phyloP scores from a whole-genome alignment of 2,888 invertebrate species.

The Tigriopus californicus region DNA sequence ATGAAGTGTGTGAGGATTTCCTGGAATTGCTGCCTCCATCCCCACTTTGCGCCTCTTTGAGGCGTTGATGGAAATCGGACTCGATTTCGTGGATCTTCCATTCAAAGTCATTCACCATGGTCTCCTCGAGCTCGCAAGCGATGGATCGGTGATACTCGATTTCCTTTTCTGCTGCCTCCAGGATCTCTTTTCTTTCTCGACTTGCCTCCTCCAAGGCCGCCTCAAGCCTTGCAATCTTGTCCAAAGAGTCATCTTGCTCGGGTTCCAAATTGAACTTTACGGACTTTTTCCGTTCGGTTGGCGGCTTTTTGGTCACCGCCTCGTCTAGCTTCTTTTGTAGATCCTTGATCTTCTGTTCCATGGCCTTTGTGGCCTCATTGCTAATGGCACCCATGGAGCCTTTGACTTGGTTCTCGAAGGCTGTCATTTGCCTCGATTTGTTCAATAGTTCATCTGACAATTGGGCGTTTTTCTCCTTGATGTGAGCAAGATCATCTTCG shows the following conservation, averaged over 20 bases:
- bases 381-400: too few species aligned
- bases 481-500: slow-evolving; percentile 40
- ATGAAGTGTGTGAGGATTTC: not conserved
- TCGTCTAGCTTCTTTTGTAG: not conserved
- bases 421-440: slow-evolving; percentile 26
- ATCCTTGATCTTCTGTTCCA: not conserved
- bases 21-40: not conserved
- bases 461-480: slow-evolving; percentile 39
- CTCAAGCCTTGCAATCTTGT: slow-evolving; percentile 6
- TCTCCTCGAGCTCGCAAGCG: slow-evolving; percentile 30
- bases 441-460: slow-evolving; percentile 38
- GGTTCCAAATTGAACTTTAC: slow-evolving; percentile 10
- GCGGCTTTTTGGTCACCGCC: not conserved
- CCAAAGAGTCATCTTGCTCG: not conserved
- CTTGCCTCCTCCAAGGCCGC: slow-evolving; percentile 39
- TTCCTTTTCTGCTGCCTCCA: slow-evolving; percentile 43
- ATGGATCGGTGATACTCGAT: slow-evolving; percentile 46
- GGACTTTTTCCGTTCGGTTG: not conserved
- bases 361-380: too few species aligned
- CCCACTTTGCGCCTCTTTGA: slow-evolving; percentile 18
- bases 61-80: slow-evolving; percentile 21
- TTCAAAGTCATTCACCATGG: slow-evolving; percentile 22
- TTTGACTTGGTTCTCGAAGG: not conserved
- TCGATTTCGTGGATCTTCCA: slow-evolving; percentile 22
- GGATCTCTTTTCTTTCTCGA: slow-evolving; percentile 38